These are phyloP conservation scores for Nephrotoma guestfalica DNA, from an alignment of 2,888 invertebrate genomes.

Conservation along the genomic window DNA sequence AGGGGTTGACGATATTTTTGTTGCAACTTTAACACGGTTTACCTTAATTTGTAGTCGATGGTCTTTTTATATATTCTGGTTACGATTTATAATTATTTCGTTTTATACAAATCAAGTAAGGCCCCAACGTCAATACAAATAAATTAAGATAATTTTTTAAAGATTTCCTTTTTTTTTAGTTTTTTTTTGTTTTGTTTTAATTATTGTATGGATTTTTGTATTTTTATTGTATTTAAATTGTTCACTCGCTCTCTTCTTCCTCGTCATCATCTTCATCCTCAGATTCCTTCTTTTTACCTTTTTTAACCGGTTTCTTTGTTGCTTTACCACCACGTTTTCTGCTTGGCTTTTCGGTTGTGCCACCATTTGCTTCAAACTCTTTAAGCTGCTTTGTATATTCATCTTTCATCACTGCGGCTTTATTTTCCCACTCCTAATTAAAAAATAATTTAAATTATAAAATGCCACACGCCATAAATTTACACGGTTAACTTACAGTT, in stretches of 20 bases:
- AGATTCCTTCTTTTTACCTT: constrained; percentile 44
- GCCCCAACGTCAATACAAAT: constrained; percentile 7
- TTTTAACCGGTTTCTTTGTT: constrained; percentile 27
- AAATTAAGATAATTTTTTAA: constrained; percentile 5
- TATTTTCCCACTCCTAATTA: constrained; percentile 75
- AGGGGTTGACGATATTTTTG: background rate
- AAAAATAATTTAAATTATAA: background rate
- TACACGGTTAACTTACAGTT: constrained; percentile 42
- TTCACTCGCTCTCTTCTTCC: constrained; percentile 51
- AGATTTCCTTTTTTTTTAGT: constrained; percentile 1
- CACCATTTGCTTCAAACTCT: constrained; percentile 73
- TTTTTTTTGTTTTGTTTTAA: constrained; percentile 1
- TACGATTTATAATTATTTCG: background rate
- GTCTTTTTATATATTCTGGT: background rate
- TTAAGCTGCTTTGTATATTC: constrained; percentile 79
- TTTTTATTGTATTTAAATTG: background rate
- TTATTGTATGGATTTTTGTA: background rate
- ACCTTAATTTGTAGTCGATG: background rate
- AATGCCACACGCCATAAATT: background rate
- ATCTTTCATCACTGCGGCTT: constrained; percentile 76
- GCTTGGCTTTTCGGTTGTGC: constrained; percentile 42
- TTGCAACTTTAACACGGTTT: background rate
- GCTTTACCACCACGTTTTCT: constrained; percentile 36
- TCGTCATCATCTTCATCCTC: constrained; percentile 49
- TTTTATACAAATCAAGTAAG: constrained; percentile 5